Base-by-base conservation (phyloP, 1,140 invertebrate genomes). In the Drosophila repletoides region DNA sequence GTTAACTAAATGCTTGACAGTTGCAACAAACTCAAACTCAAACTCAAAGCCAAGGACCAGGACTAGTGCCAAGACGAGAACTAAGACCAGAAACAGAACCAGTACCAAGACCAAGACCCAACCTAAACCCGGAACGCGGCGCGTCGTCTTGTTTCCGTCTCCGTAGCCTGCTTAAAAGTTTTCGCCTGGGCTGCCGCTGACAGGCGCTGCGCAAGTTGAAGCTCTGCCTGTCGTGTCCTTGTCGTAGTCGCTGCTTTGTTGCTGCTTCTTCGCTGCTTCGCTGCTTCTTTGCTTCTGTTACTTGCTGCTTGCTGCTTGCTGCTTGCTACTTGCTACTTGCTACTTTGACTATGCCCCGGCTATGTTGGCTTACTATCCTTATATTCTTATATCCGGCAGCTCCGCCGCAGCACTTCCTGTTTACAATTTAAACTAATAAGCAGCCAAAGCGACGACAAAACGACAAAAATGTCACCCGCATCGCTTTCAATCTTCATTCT, bases 371-470 rank as follows among this genome's bases (percentile, higher is more conserved):
- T n/a, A n/a, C n/a, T n/a, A n/a, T n/a, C n/a, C n/a, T n/a, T n/a
- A n/a, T n/a, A n/a, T n/a, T n/a, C n/a, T 76, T 76, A 76, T 75
- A 76, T 73, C 72, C 72, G 72, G n/a, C n/a, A n/a, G n/a, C n/a
- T n/a, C 61, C 81, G 76, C 80, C 74, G 61, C 79, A 79, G 73
- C 63, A 69, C 80, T 76, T 84, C 80, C 80, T 84, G 80, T 84
- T 86, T 84, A 84, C 80, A 67, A 84, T 74, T 80, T 86, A 86
- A 84, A 76, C 80, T 84, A 84, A 84, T 84, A 86, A 84, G 77
- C 76, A 75, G 38, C 71, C 79, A 53, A 71, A 59, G 48, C 34
- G 46, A 24, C 51, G 52, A 41, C 71, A 74, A 66, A 61, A 38
- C 36, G 40, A 21, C 40, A 29, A 40, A 65, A 61, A 58, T 56